phyloP scores from a whole-genome alignment of 92 coral and sea anemone genomes.

The Palythoa grandis region DNA sequence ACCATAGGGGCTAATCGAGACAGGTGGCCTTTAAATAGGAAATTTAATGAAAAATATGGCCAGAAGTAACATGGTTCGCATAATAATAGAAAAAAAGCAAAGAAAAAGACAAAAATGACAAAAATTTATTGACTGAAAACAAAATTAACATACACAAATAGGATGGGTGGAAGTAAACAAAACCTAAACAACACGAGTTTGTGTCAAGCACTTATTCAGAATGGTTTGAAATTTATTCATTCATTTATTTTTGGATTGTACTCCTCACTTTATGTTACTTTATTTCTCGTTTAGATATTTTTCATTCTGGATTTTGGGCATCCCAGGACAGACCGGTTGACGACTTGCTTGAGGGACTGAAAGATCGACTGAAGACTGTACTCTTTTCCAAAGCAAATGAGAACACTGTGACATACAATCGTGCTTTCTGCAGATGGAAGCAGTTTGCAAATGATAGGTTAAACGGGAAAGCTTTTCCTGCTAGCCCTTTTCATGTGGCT shows the following conservation, averaged over 20 bases:
- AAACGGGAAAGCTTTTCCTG: background rate
- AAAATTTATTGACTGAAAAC: too few relatives aligned
- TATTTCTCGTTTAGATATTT: constrained; percentile 3
- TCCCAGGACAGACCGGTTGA: constrained; percentile 14
- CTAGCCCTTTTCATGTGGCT: too few relatives aligned
- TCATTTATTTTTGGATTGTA: background rate
- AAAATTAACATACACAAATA: too few relatives aligned
- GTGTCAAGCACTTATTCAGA: constrained; percentile 1
- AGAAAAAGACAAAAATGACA: too few relatives aligned
- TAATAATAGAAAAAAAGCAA: too few relatives aligned
- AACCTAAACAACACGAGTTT: constrained; percentile 17
- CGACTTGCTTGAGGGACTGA: constrained; percentile 40
- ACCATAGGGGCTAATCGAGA: too few relatives aligned
- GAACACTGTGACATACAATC: constrained; percentile 27
- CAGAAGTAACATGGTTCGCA: too few relatives aligned
- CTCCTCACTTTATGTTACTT: constrained; percentile 2
- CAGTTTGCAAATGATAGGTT: background rate
- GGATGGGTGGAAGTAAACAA: too few relatives aligned
- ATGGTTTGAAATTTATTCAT: background rate
- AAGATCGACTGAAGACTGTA: constrained; percentile 38
- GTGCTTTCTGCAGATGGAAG: constrained; percentile 28
- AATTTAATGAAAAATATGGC: too few relatives aligned
- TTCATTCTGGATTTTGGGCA: constrained; percentile 37
- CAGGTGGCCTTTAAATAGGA: too few relatives aligned
- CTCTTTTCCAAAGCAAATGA: constrained; percentile 36